phyloP scores from a whole-genome alignment of 1,140 invertebrate species.

The Ditylenchus dipsaci region DNA sequence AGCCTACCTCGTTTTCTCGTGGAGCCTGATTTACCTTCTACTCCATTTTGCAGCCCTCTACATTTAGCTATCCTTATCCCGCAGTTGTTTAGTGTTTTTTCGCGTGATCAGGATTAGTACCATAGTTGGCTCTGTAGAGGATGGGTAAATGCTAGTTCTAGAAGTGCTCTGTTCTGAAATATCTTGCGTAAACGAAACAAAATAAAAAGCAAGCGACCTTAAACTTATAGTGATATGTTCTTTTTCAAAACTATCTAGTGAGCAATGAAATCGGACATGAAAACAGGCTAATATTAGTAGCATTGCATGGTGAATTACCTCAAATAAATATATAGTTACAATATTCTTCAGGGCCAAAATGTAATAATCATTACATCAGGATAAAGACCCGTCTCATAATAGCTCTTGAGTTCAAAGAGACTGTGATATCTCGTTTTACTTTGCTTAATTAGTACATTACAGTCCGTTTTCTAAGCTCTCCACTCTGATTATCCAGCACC shows the following conservation, averaged over 20 bases:
- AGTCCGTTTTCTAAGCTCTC: conserved; percentile 24
- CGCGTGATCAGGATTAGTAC: conserved; percentile 65
- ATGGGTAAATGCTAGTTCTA: conserved; percentile 89
- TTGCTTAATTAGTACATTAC: conserved; percentile 67
- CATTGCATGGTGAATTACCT: conserved; percentile 76
- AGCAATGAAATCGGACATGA: conserved; percentile 88
- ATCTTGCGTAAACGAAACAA: conserved; percentile 64
- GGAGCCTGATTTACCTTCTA: background rate
- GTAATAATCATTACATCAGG: conserved; percentile 77
- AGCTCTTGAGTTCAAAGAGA: conserved; percentile 80
- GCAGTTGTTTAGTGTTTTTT: conserved; percentile 93
- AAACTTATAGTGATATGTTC: conserved; percentile 78
- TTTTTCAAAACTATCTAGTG: conserved; percentile 76
- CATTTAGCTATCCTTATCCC: conserved; percentile 62
- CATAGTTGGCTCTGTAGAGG: conserved; percentile 72
- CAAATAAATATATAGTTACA: background rate
- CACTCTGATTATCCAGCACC: conserved; percentile 19
- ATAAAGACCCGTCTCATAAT: conserved; percentile 87
- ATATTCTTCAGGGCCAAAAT: background rate
- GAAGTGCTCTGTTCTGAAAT: conserved; percentile 79
- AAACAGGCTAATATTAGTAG: conserved; percentile 84
- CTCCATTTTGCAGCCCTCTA: conserved; percentile 8
- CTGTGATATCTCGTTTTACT: conserved; percentile 90
- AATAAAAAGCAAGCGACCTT: conserved; percentile 77
- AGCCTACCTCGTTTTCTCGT: conserved; percentile 16